Evolutionary conservation across 37 sponge, comb jelly and placozoan species (phyloP).

Genomic region (Cliona cf. orientalis): DNA sequence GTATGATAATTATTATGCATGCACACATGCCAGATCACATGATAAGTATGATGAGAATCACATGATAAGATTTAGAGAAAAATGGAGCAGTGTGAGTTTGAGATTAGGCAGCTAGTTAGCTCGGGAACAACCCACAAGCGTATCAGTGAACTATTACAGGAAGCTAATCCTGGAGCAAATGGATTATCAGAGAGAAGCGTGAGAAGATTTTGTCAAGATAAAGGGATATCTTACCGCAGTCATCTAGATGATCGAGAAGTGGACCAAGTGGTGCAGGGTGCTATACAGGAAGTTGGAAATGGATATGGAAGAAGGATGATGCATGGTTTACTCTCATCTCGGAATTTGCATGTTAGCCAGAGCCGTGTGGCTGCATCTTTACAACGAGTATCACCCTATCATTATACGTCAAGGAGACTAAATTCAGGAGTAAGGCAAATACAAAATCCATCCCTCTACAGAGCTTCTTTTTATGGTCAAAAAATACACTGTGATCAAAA

Average conservation of each 20-base stretch:
- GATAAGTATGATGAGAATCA: too few relatives aligned
- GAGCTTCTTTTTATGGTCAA: slow-evolving; percentile 61
- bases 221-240: neutral
- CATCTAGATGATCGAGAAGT: neutral
- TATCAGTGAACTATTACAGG: neutral
- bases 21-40: too few relatives aligned
- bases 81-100: neutral
- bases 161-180: neutral
- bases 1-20: too few relatives aligned
- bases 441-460: slow-evolving; percentile 60
- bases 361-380: neutral
- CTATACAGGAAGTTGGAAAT: slow-evolving; percentile 4
- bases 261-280: neutral
- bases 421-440: neutral
- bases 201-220: slow-evolving; percentile 2
- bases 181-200: slow-evolving; percentile 10
- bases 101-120: neutral
- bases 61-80: too few relatives aligned
- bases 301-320: slow-evolving; percentile 33
- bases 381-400: neutral
- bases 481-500: slow-evolving; percentile 78
- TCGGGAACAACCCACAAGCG: neutral
- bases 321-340: slow-evolving; percentile 18
- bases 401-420: neutral
- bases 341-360: slow-evolving; percentile 5